Evolutionary conservation across 2,797 vertebrate genomes (phyloP), one percentile per base, ranked within the genome.

Genomic region (Moxostoma hubbsi): DNA sequence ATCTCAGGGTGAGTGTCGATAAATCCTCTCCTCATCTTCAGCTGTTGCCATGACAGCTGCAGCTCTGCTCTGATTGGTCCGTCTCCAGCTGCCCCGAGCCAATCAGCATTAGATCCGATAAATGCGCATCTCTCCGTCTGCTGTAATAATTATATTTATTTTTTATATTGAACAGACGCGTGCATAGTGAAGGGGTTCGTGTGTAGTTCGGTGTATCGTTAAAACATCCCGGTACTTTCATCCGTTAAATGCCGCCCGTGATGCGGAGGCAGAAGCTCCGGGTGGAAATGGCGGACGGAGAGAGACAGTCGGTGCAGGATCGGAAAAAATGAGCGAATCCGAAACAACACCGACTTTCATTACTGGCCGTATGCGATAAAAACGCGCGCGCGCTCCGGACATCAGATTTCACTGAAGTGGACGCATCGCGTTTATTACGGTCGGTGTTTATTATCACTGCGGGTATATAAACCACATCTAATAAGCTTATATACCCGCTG

Each of bases 41-140:
- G 85, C 86, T 92, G 91, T 92, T 92, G 90, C 91, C 90, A 86
- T 86, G 89, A 84, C 82, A 82, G 24, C 82, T 64, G 9, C 16
- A 11, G 57, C 16, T 18, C 70, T 12, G 0, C 78, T 81, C 75
- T 88, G 89, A 91, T 92, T 92, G 90, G 90, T 18, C 76, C 2
- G 7, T 65, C 74, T 77, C 9, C 24, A 5, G 6, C 16, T 63
- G 5, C 65, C 77, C 12, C 49, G 9, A 78, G 24, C 92, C 92
- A 92, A 93, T 93, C 90, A 85, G 80, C 54, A 0, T 63, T 55
- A 50, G 86, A 86, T 79, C 87, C 86, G 87, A 84, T 84, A 86
- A 81, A 85, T 81, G 77, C 4, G 10, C 47, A 57, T 54, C n/a
- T 24, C 24, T 5, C 66, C 57, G 36, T 80, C 77, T 82, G 84